Percentiles rank a stretch among this genome's conserved stretches.
phyloP scores from a whole-genome alignment of 2,113 vertebrate genomes.

The Chloropsis cyanopogon region DNA sequence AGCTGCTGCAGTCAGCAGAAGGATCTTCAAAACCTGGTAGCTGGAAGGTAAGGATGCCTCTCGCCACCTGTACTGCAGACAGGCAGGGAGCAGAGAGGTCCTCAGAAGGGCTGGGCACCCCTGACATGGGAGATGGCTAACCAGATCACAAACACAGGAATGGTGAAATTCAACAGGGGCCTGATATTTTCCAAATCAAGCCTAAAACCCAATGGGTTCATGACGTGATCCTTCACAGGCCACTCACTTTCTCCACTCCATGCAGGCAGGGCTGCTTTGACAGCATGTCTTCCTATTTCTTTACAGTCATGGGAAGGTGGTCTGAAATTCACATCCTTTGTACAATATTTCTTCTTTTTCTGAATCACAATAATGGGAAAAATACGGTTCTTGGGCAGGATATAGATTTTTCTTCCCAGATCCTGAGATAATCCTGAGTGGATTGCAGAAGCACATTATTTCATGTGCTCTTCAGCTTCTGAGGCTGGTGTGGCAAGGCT shows the following conservation, averaged over 20 bases:
- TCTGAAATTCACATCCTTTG: neutral
- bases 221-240: neutral
- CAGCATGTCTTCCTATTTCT: neutral
- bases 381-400: neutral
- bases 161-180: neutral
- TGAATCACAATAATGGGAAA: neutral
- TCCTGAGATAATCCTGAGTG: neutral
- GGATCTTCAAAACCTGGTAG: neutral
- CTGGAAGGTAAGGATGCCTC: constrained; percentile 27
- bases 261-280: neutral
- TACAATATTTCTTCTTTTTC: neutral
- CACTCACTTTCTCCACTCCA: neutral
- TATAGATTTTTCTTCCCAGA: neutral
- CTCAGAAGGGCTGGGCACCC: neutral
- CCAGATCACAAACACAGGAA: neutral
- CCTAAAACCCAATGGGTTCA: neutral
- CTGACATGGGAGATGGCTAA: neutral
- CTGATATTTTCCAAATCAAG: neutral
- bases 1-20: constrained; percentile 7
- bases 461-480: neutral
- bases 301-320: neutral
- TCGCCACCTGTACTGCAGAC: neutral
- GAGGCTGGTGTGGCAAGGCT: neutral
- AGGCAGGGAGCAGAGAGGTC: neutral
- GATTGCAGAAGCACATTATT: neutral